Percentiles rank a stretch among this genome's conserved stretches.
phyloP scores from a whole-genome alignment of 2,113 vertebrate genomes.

The Corvus moneduloides region DNA sequence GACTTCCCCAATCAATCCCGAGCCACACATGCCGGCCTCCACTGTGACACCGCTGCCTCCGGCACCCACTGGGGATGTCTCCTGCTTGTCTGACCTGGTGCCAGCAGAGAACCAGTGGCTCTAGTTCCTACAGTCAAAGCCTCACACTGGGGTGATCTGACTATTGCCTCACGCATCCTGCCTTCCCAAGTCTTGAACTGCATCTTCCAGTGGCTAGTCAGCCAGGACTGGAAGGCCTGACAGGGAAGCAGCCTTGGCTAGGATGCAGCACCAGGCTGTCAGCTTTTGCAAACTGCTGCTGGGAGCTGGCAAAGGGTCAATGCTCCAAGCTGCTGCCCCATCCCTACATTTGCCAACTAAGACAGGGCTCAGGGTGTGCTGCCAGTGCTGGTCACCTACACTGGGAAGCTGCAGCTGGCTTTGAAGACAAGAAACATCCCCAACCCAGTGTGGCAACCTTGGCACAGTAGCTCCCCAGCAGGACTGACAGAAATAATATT shows the following conservation, averaged over 20 bases:
- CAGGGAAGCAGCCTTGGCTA: background rate
- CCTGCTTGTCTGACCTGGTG: background rate
- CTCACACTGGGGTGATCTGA: background rate
- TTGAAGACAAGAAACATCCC: background rate
- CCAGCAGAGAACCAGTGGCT: background rate
- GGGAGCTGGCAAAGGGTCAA: background rate
- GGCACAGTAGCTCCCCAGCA: background rate
- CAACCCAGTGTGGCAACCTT: background rate
- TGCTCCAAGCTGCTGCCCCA: background rate
- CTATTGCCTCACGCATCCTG: background rate
- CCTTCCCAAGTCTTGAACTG: background rate
- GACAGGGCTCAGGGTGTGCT: background rate
- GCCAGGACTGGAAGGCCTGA: background rate
- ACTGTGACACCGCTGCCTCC: background rate
- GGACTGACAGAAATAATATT: background rate
- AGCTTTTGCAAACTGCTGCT: background rate
- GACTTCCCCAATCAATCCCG: background rate
- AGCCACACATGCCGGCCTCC: rapidly evolving
- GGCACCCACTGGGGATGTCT: background rate
- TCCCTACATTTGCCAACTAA: background rate
- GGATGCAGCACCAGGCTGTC: background rate
- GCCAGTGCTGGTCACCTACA: background rate
- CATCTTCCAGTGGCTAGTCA: background rate
- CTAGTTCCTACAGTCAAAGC: background rate
- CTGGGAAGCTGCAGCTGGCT: background rate